Conservation (phyloP, 2,888 invertebrate species). For the Watsonalla cultraria region DNA sequence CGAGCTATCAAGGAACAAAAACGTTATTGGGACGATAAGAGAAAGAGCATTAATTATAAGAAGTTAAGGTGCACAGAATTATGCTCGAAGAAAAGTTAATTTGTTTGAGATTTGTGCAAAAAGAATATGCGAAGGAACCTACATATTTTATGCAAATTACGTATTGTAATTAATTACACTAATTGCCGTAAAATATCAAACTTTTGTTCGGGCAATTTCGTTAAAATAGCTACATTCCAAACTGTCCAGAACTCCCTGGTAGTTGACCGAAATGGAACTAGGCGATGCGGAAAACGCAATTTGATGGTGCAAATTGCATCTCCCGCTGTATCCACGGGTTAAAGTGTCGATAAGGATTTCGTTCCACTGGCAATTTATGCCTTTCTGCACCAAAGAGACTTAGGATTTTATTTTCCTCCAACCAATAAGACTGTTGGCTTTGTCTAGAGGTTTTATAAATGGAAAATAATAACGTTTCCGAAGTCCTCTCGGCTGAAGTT, state of each 20-base stretch:
- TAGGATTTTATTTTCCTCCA: slow-evolving; percentile 15
- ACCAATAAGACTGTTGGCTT: slow-evolving; percentile 13
- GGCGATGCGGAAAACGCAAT: slow-evolving; percentile 36
- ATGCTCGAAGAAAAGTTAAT: too few species aligned
- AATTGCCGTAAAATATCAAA: slow-evolving; percentile 5
- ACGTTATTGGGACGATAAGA: too few species aligned
- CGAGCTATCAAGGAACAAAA: too few species aligned
- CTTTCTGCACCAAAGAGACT: slow-evolving; percentile 26
- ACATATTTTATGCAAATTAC: too few species aligned
- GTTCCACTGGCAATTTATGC: slow-evolving; percentile 24
- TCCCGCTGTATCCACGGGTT: slow-evolving; percentile 25
- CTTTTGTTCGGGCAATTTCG: not conserved
- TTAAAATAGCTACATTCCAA: slow-evolving; percentile 5
- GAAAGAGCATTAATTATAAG: too few species aligned
- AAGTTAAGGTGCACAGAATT: too few species aligned
- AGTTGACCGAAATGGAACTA: slow-evolving; percentile 35
- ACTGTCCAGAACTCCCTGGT: slow-evolving; percentile 11
- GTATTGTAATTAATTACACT: too few species aligned
- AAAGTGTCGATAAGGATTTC: slow-evolving; percentile 37
- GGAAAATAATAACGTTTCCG: too few species aligned
- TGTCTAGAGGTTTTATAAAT: not conserved
- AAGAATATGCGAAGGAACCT: not conserved
- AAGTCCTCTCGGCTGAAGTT: too few species aligned
- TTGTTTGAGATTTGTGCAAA: too few species aligned
- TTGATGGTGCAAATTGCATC: slow-evolving; percentile 46